Conservation (phyloP, 2,797 vertebrate species). For the Scolopax rusticola region DNA sequence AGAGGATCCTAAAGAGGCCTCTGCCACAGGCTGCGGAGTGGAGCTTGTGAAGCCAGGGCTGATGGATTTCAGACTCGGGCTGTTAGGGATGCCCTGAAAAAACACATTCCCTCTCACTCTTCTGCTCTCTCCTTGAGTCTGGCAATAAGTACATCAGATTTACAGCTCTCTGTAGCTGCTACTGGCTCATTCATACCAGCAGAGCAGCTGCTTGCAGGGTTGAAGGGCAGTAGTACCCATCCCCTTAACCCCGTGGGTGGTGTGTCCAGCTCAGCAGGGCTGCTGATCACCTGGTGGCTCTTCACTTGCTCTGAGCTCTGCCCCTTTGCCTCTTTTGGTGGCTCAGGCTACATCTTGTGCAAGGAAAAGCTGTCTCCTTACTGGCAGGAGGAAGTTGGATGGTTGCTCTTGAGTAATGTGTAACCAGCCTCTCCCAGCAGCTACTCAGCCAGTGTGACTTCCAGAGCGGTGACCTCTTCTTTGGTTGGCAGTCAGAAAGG, state of each 20-base stretch:
- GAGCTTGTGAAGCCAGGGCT: background rate
- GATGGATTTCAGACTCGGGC: background rate
- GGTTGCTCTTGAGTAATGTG: slow-evolving; percentile 68
- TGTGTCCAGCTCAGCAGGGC: background rate
- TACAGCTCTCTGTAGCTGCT: background rate
- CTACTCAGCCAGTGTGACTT: background rate
- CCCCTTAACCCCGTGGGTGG: background rate
- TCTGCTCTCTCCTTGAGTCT: background rate
- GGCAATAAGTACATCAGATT: background rate
- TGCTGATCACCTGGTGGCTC: background rate
- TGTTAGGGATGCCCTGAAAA: background rate
- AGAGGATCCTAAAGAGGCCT: background rate
- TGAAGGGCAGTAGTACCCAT: background rate
- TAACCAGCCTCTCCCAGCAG: slow-evolving; percentile 46
- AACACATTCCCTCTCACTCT: background rate
- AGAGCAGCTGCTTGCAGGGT: background rate
- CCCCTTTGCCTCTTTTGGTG: slow-evolving; percentile 45
- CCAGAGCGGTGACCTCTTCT: slow-evolving; percentile 51
- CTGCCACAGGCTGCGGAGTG: background rate
- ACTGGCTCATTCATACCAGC: background rate
- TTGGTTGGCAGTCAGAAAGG: slow-evolving; percentile 55
- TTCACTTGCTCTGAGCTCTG: background rate
- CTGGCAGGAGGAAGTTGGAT: slow-evolving; percentile 51
- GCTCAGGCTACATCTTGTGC: slow-evolving; percentile 50
- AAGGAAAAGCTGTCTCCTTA: background rate